Evolutionary conservation across 2,888 invertebrate genomes (phyloP), one percentile per base, ranked within the genome.

Genomic region (Polydrusus pterygomalis): DNA sequence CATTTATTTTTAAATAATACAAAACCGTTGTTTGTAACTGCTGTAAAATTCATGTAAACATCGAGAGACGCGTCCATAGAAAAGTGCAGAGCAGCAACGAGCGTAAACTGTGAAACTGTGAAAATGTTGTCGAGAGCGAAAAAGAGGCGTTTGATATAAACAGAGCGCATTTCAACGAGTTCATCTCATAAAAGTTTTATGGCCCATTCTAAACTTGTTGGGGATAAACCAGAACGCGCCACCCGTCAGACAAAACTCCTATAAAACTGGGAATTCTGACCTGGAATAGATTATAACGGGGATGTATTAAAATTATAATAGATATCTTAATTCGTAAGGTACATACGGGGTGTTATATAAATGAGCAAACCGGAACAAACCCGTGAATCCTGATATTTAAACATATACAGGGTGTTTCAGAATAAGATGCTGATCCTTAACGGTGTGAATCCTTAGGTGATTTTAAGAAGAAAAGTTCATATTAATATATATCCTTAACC

Each of bases 131-230:
- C 58, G 58, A 60, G 58, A 38, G 58, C 51, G 54, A 18, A 67
- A 43, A 62, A 38, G 68, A 54, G 40, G 40, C 54, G 58, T 58
- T 58, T 38, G 34, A 68, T 18, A 68, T 68, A 54, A 68, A 54
- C 67, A 68, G 54, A 25, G 54, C 20, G 34, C 43, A 40, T 68
- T 68, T 68, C 54, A 68, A 54, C 54, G 38, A 56, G 68, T 68
- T 68, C 68, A 68, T 68, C 68, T 68, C 68, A 68, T 68, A 68
- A 68, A 68, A 56, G 43, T 68, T 68, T 54, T 68, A 68, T 56
- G 17, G 43, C 18, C 68, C 56, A 68, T 68, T 68, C 38, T 40
- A 56, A 40, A 54, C 68, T 68, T 25, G 68, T 68, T 56, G 68
- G 34, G 47, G 13, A 51, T 68, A 68, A 68, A 68, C 68, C 38